Evolutionary conservation across 2,113 vertebrate genomes (phyloP).

Genomic region (Peromyscus californicus): DNA sequence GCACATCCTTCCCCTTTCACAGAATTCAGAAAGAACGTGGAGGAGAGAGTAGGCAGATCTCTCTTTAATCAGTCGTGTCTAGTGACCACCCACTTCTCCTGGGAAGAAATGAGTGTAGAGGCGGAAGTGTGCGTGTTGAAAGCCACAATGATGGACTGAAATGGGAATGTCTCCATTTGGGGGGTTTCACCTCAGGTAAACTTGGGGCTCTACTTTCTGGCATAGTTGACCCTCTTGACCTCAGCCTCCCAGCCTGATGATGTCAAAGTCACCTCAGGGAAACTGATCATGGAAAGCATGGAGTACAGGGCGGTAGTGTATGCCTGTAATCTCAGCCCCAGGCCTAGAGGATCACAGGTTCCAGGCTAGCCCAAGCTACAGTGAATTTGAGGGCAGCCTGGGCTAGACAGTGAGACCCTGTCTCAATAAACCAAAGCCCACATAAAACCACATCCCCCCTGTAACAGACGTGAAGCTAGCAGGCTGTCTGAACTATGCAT

Average conservation of each 20-base stretch:
- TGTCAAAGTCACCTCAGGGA: neutral
- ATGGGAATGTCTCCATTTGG: neutral
- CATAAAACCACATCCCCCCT: neutral
- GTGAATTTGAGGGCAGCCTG: neutral
- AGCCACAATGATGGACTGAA: neutral
- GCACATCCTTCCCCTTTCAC: slow-evolving; percentile 10
- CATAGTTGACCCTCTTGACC: neutral
- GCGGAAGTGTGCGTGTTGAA: neutral
- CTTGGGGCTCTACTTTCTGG: neutral
- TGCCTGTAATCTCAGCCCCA: neutral
- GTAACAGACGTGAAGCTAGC: neutral
- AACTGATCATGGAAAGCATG: slow-evolving; percentile 9
- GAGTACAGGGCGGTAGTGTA: accelerated
- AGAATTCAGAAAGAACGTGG: neutral
- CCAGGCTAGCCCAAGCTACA: neutral
- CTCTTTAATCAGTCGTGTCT: neutral
- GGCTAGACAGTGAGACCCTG: neutral
- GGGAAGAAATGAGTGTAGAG: neutral
- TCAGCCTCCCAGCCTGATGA: neutral
- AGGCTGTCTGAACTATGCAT: neutral
- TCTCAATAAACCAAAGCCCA: neutral
- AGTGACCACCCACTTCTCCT: neutral
- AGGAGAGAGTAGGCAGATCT: neutral
- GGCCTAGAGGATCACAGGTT: neutral
- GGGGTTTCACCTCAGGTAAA: neutral